A percentile compares a stretch with the other conserved stretches of the same genome.
phyloP scores from a whole-genome alignment of 2,113 vertebrate species.

The Myanophis thanlyinensis region DNA sequence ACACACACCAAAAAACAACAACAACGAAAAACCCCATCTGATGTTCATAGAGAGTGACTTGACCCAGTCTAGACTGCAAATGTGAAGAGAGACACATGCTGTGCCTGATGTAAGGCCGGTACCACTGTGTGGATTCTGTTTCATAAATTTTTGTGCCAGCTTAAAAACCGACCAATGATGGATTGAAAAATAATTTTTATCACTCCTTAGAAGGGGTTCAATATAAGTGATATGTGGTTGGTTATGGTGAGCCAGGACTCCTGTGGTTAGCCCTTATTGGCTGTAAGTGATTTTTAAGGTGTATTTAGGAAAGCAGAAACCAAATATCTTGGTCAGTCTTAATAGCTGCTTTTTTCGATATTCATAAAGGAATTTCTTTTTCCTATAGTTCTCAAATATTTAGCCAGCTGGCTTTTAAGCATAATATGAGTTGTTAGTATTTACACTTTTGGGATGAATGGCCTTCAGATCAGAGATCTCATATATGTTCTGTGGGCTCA shows the following conservation, averaged over 20 bases:
- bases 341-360: not conserved
- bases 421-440: conserved; percentile 13
- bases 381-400: not conserved
- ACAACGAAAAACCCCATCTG: fast-evolving
- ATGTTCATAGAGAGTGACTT: not conserved
- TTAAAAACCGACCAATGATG: conserved; percentile 5
- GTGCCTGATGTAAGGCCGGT: not conserved
- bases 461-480: not conserved
- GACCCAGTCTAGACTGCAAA: conserved; percentile 6
- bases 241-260: not conserved
- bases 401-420: conserved; percentile 28
- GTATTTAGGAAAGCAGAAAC: conserved; percentile 20
- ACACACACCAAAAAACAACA: too few species aligned
- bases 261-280: conserved; percentile 8
- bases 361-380: not conserved
- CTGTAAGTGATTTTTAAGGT: conserved; percentile 22
- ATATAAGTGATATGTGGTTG: not conserved
- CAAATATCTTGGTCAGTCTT: not conserved
- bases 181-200: conserved; percentile 17
- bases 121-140: not conserved
- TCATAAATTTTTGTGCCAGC: not conserved
- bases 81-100: not conserved
- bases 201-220: not conserved
- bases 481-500: not conserved
- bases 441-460: conserved; percentile 10